Evolutionary conservation across 2,888 invertebrate genomes (phyloP), one percentile per base, ranked within the genome.

Genomic region (Campoplex nolae): DNA sequence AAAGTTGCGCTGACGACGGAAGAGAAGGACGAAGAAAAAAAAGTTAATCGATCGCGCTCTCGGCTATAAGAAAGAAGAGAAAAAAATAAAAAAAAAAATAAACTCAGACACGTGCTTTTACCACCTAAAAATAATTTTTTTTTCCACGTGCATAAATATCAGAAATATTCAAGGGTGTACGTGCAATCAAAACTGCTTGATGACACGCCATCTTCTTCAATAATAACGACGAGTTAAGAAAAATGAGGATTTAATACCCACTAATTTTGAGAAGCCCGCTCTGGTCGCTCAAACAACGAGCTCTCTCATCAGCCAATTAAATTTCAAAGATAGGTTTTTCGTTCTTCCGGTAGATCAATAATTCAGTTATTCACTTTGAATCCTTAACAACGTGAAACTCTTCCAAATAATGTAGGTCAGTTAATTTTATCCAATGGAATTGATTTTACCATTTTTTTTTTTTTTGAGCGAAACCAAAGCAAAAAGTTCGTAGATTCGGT

Each of bases 1-100:
- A 75, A 62, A 62, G 42, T 62, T 58, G 58, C 38, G 58, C 38
- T 62, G 58, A 45, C 45, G 45, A 62, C 23, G 58, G 18, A 75
- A 6, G 58, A 75, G 42, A 28, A 28, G 18, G 45, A 45, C 28
- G 28, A 18, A 48, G 51, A 71, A 32, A 51, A 58, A 45, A 74
- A n/a, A 73, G 58, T 32, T 28, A 75, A 75, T 75, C 75, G 58
- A 75, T 58, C 75, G 42, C 45, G 75, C n/a, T 74, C n/a, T 11
- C 23, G 73, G 38, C 73, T 74, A 13, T 42, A 32, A 32, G 62
- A 32, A 62, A 23, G 23, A 23, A 23, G 23, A 23, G 0, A 23
- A 23, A 23, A 23, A 23, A 23, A 23, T 23, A 23, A 23, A 23
- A 74, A 54, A 56, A 35, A 70, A 68, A 45, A 38, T 6, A 38